A percentile compares a stretch with the other conserved stretches of the same genome.
Conservation (phyloP, 2,888 invertebrate genomes). For the Athrips mouffetella region DNA sequence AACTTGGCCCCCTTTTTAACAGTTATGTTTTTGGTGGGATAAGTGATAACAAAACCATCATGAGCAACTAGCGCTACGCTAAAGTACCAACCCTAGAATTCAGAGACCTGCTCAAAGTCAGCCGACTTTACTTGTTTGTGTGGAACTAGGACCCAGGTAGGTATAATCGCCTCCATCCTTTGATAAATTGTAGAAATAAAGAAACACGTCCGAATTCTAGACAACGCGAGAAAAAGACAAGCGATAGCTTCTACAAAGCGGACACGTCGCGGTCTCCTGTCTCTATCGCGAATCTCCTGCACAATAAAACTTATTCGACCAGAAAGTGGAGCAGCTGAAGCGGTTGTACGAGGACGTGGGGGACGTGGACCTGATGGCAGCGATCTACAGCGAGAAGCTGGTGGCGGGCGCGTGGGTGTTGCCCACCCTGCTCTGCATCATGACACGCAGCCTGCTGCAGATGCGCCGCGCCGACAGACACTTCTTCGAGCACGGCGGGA, state of each 20-base stretch:
- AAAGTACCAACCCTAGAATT: too few relatives aligned
- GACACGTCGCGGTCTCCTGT: background rate
- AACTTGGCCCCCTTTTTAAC: too few relatives aligned
- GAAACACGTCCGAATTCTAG: too few relatives aligned
- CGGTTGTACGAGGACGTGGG: conserved; percentile 38
- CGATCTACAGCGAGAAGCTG: conserved; percentile 35
- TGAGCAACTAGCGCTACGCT: too few relatives aligned
- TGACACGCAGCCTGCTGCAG: conserved; percentile 32
- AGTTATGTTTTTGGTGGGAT: too few relatives aligned
- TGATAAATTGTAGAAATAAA: too few relatives aligned
- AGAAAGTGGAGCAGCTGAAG: conserved; percentile 37
- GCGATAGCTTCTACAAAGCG: background rate
- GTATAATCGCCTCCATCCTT: too few relatives aligned
- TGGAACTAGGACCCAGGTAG: too few relatives aligned
- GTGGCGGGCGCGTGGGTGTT: conserved; percentile 29
- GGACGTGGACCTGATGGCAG: conserved; percentile 39
- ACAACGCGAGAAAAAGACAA: background rate
- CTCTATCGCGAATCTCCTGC: background rate
- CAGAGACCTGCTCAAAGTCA: too few relatives aligned
- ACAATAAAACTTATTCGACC: too few relatives aligned
- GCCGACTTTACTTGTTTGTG: too few relatives aligned
- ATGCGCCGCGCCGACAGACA: conserved; percentile 37
- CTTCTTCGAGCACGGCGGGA: conserved; percentile 41
- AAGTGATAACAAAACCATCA: too few relatives aligned
- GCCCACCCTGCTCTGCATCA: conserved; percentile 39